Percentiles rank a stretch among this genome's conserved stretches.
These are phyloP conservation scores for Pomacea canaliculata DNA, from an alignment of 2,888 invertebrate genomes.

Conservation along the genomic window DNA sequence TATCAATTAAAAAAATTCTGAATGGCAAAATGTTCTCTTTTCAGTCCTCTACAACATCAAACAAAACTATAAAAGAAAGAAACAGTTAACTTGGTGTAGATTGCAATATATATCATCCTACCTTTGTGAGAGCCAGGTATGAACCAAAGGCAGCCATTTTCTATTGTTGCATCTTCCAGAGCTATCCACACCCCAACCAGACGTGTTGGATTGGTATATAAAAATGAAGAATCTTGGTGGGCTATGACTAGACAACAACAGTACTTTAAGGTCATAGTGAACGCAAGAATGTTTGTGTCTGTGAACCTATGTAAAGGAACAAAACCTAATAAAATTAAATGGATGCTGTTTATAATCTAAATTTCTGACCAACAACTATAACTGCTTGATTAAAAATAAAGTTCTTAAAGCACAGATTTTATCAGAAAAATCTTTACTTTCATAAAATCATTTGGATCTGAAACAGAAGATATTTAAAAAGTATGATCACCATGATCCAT, in stretches of 20 bases:
- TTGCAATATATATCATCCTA: conserved; percentile 24
- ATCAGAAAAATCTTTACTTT: too few relatives aligned
- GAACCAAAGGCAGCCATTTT: conserved; percentile 96
- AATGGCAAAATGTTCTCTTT: too few relatives aligned
- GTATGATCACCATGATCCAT: too few relatives aligned
- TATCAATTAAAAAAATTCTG: too few relatives aligned
- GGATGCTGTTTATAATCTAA: neutral
- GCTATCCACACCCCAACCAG: conserved; percentile 94
- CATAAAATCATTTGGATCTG: too few relatives aligned
- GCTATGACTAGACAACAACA: conserved; percentile 66
- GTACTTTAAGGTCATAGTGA: neutral
- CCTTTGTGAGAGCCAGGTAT: conserved; percentile 89
- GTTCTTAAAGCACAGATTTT: too few relatives aligned
- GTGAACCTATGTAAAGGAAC: neutral
- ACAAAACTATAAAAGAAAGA: too few relatives aligned
- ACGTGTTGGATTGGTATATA: conserved; percentile 83
- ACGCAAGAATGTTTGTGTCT: neutral
- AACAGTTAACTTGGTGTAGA: too few relatives aligned
- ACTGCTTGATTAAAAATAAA: too few relatives aligned
- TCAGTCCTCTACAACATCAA: too few relatives aligned
- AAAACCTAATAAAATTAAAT: neutral
- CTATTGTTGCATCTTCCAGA: conserved; percentile 89
- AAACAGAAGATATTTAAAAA: too few relatives aligned
- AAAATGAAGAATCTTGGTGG: conserved; percentile 84
- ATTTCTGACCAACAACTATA: too few relatives aligned